Conservation (phyloP, 2,888 invertebrate species). For the Dicyrtoma fusca region DNA sequence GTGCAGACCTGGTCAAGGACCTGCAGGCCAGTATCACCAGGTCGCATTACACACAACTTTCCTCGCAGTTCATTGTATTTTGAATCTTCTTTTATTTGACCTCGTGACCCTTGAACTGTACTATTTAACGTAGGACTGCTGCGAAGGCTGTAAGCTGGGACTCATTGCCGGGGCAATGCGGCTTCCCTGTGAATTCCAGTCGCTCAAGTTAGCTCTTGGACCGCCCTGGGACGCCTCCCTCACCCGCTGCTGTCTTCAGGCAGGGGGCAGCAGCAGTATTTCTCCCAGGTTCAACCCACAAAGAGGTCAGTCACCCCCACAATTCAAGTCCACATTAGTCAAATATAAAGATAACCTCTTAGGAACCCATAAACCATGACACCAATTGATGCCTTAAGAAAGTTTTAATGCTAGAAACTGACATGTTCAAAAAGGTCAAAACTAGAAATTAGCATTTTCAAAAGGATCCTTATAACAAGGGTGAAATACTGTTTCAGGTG, state of each 20-base stretch:
- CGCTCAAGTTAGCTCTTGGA: conserved; percentile 63
- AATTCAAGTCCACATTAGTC: no score
- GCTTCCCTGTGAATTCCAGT: conserved; percentile 64
- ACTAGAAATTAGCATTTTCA: no score
- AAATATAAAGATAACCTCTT: no score
- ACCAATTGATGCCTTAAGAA: no score
- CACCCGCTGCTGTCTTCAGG: conserved; percentile 66
- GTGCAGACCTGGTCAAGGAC: conserved; percentile 58
- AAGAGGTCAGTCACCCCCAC: conserved; percentile 47
- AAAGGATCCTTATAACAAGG: no score
- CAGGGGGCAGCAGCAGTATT: conserved; percentile 49
- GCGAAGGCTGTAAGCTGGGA: conserved; percentile 69
- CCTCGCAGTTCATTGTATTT: conserved; percentile 11
- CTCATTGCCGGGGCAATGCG: conserved; percentile 66
- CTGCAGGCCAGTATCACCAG: conserved; percentile 57
- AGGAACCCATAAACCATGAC: no score
- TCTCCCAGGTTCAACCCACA: conserved; percentile 5
- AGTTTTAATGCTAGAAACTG: no score
- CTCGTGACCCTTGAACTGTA: neutral
- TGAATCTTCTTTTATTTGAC: neutral
- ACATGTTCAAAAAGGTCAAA: no score
- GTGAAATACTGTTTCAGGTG: no score
- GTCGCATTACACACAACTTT: no score
- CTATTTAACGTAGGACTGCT: conserved; percentile 63
- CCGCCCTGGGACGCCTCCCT: conserved; percentile 68